Evolutionary conservation across 2,888 invertebrate genomes (phyloP), one percentile per base, ranked within the genome.

Genomic region (Drosophila melanosoma): DNA sequence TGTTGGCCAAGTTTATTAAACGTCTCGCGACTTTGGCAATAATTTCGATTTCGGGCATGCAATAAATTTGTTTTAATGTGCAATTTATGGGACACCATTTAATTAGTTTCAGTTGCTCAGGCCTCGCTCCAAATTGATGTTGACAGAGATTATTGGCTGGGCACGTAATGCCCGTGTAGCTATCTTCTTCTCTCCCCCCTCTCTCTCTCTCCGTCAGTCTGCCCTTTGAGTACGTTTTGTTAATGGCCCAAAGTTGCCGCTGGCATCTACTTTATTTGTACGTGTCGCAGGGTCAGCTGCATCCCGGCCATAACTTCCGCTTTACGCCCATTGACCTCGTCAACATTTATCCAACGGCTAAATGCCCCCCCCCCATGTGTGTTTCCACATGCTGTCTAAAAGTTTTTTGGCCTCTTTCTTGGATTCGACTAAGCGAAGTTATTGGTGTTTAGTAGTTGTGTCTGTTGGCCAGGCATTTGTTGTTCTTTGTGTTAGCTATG

Each of bases 81-180:
- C 89, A 89, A 91, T 91, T 91, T 91, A 91, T 91, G 87, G 90
- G 87, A 91, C 89, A 89, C 90, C 91, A 91, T 91, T 91, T 91
- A 91, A 91, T 91, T 91, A 91, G 91, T 90, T 90, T 88, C 89
- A 76, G 82, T 85, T 82, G 79, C 80, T 78, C 74, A 69, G 80
- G 77, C 67, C 52, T 60, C 45, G 52, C 5, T 56, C 75, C 86
- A 90, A 91, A 91, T 91, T 91, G 89, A 91, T 90, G 90, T 89
- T 91, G 91, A 91, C 91, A 91, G 87, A 89, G 90, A 90, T 91
- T 91, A 91, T 85, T 88, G 86, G 84, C 82, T 72, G 72, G 87
- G 89, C 85, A 85, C 85, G 85, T 85, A 89, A 76, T 83, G 76
- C 79, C 80, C 67, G 71, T 82, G 81, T 69, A 71, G 70, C 66